Evolutionary conservation across 37 sponge, comb jelly and placozoan genomes (phyloP).

Genomic region (Spongilla lacustris): DNA sequence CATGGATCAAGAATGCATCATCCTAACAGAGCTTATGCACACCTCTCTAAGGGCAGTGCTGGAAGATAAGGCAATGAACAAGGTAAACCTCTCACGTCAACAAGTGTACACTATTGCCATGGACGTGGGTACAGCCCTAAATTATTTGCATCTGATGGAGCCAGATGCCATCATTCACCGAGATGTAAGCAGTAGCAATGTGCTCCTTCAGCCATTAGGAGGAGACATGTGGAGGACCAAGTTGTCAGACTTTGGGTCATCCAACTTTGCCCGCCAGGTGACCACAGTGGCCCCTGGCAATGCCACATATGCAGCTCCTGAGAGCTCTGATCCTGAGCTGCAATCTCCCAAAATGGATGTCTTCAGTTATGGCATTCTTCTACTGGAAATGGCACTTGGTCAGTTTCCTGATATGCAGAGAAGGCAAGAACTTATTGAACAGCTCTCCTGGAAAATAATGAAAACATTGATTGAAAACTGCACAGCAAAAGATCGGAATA

Average conservation of each 20-base stretch:
- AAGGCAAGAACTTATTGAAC: no score
- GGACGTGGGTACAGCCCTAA: conserved; percentile 52
- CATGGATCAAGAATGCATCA: conserved; percentile 22
- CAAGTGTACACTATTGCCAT: conserved; percentile 22
- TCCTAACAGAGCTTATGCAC: conserved; percentile 71
- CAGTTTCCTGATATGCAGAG: conserved; percentile 19
- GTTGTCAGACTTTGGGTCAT: conserved; percentile 72
- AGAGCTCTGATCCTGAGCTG: conserved; percentile 19
- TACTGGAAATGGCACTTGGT: conserved; percentile 42
- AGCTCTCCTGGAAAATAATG: no score
- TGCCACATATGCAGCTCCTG: conserved; percentile 64
- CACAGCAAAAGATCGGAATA: no score
- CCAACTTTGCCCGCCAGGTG: conserved; percentile 43
- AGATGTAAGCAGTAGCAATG: conserved; percentile 74
- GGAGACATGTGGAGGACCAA: conserved; percentile 48
- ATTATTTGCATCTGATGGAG: conserved; percentile 46
- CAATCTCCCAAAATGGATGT: conserved; percentile 66
- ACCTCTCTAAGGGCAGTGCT: conserved; percentile 37
- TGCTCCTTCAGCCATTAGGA: conserved; percentile 40
- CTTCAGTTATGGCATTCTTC: conserved; percentile 65
- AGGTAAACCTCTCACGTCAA: neutral
- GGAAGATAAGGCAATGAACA: neutral
- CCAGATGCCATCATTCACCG: conserved; percentile 74
- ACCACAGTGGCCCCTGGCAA: conserved; percentile 36
- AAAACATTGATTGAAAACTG: no score